These are phyloP conservation scores for Aplochiton taeniatus DNA, from an alignment of 2,797 vertebrate species.

Conservation along the genomic window DNA sequence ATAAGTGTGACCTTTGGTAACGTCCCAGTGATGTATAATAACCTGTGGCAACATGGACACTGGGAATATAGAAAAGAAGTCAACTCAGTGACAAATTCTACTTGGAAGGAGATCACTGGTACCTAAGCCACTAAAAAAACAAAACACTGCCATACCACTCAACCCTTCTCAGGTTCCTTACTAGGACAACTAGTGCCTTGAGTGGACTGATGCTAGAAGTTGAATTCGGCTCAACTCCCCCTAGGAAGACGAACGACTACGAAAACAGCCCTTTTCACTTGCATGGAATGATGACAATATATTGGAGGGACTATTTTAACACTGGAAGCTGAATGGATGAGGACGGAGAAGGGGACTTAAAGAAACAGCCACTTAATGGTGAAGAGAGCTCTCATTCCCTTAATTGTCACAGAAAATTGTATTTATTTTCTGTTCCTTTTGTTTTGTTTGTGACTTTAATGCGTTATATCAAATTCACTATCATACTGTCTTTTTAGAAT, in stretches of 20 bases:
- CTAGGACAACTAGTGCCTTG: slow-evolving; percentile 40
- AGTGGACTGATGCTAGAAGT: slow-evolving; percentile 33
- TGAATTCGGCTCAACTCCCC: slow-evolving; percentile 19
- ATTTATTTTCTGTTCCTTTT: slow-evolving; percentile 42
- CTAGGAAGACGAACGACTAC: slow-evolving; percentile 32
- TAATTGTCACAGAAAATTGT: slow-evolving; percentile 44
- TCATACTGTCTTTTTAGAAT: too few species aligned
- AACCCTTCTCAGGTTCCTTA: slow-evolving; percentile 44
- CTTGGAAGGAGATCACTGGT: slow-evolving; percentile 21
- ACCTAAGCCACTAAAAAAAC: slow-evolving; percentile 49
- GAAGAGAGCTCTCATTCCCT: slow-evolving; percentile 29
- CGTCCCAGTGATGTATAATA: slow-evolving; percentile 6
- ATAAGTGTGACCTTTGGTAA: slow-evolving; percentile 97
- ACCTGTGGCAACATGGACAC: slow-evolving; percentile 21
- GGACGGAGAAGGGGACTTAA: slow-evolving; percentile 22
- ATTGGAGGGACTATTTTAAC: slow-evolving; percentile 51
- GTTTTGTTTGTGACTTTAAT: slow-evolving; percentile 26
- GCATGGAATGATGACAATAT: slow-evolving; percentile 46
- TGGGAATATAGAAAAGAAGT: slow-evolving; percentile 14
- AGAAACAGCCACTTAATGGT: slow-evolving; percentile 15
- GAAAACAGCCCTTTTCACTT: slow-evolving; percentile 24
- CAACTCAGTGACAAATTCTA: slow-evolving; percentile 29
- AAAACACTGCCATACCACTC: slow-evolving; percentile 38
- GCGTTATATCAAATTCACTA: too few species aligned
- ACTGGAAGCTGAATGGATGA: slow-evolving; percentile 65